Conservation (phyloP, 1,140 invertebrate genomes). For the Drosophila kepulauana region DNA sequence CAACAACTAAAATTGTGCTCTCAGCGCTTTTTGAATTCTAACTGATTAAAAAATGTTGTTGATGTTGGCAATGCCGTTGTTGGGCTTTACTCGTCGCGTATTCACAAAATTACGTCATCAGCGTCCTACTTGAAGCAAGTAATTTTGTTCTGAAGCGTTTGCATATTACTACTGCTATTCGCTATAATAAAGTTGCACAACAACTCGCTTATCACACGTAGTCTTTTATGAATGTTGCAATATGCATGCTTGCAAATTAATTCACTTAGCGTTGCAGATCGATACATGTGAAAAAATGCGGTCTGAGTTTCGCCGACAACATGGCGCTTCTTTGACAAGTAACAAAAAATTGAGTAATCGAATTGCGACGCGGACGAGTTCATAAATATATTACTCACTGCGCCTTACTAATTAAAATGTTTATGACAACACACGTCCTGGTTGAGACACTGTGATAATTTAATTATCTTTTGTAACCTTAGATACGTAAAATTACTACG, state of each 20-base stretch:
- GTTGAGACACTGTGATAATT: conserved; percentile 17
- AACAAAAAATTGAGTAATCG: conserved; percentile 24
- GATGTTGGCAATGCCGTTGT: conserved; percentile 54
- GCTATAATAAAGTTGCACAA: conserved; percentile 15
- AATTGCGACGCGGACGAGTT: conserved; percentile 20
- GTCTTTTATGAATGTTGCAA: background rate
- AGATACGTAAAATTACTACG: conserved; percentile 41
- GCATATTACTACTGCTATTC: background rate
- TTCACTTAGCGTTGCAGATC: conserved; percentile 46
- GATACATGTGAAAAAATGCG: conserved; percentile 62
- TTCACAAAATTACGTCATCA: conserved; percentile 75
- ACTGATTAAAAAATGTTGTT: conserved; percentile 48
- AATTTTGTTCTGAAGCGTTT: conserved; percentile 18
- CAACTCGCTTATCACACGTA: conserved; percentile 2
- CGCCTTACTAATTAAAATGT: conserved; percentile 15
- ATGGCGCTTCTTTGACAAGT: conserved; percentile 54
- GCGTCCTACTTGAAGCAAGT: conserved; percentile 66
- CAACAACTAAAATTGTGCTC: conserved; percentile 8
- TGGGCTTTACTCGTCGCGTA: conserved; percentile 43
- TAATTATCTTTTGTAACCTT: conserved; percentile 29
- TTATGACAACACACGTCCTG: conserved; percentile 3
- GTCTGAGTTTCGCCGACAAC: conserved; percentile 64
- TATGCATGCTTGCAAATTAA: conserved; percentile 26
- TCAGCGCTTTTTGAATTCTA: conserved; percentile 55
- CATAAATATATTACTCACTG: conserved; percentile 53